These are phyloP conservation scores for Sterrhoptilus dennistouni DNA, from an alignment of 2,113 vertebrate genomes.

Conservation along the genomic window DNA sequence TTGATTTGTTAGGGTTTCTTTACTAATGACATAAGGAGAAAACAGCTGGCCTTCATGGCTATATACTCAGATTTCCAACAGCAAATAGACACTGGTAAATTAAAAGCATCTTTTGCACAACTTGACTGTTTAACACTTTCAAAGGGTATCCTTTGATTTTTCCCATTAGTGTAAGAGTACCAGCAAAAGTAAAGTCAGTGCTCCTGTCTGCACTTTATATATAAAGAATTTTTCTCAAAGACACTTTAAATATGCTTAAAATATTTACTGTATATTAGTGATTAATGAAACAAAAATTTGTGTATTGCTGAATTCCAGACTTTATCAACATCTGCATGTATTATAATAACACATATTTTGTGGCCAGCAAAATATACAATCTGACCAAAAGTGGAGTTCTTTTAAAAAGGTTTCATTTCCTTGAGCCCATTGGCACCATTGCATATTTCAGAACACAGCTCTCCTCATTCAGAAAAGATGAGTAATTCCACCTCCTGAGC, in stretches of 20 bases:
- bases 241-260: not conserved
- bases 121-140: not conserved
- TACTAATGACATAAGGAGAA: not conserved
- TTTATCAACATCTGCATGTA: not conserved
- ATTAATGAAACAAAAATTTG: not conserved
- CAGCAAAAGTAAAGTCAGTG: not conserved
- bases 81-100: not conserved
- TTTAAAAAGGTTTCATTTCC: not conserved
- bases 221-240: not conserved
- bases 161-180: not conserved
- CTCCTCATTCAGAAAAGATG: not conserved
- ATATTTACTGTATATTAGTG: not conserved
- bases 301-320: not conserved
- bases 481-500: not conserved
- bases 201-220: not conserved
- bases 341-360: not conserved
- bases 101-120: not conserved
- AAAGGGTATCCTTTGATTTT: not conserved
- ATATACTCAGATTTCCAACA: not conserved
- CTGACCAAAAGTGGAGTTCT: not conserved
- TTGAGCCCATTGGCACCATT: not conserved
- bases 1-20: not conserved
- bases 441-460: fast-evolving
- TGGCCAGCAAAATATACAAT: not conserved
- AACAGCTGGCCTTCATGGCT: not conserved